phyloP scores from a whole-genome alignment of 2,113 vertebrate species.

The Chionis minor region DNA sequence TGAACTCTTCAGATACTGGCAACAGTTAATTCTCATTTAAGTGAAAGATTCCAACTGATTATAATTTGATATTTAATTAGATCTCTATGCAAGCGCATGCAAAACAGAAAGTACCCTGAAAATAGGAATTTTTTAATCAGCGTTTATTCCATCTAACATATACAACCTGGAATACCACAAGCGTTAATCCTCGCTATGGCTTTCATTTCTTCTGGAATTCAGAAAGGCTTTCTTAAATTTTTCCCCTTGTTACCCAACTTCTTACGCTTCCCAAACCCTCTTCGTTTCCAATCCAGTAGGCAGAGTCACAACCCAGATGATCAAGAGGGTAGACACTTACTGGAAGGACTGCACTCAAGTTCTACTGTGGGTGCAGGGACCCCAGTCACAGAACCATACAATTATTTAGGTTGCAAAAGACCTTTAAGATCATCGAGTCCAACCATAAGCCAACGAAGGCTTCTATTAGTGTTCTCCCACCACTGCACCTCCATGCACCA shows the following conservation, averaged over 20 bases:
- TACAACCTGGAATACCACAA: background rate
- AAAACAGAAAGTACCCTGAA: background rate
- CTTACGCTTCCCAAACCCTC: background rate
- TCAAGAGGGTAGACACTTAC: background rate
- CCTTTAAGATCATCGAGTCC: background rate
- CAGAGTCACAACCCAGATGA: background rate
- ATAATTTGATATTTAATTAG: background rate
- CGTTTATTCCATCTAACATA: background rate
- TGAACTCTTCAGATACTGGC: background rate
- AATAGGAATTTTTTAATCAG: background rate
- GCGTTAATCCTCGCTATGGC: background rate
- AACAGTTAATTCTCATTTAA: background rate
- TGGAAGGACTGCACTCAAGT: background rate
- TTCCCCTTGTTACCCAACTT: too few relatives aligned
- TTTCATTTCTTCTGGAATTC: background rate
- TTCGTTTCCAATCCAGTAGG: background rate
- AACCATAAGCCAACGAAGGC: too few relatives aligned
- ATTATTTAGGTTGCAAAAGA: background rate
- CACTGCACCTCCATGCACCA: too few relatives aligned
- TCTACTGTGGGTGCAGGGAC: background rate
- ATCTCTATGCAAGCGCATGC: background rate
- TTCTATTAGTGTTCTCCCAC: background rate
- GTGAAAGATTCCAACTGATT: background rate
- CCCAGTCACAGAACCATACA: rapidly evolving
- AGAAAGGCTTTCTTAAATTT: background rate